Evolutionary conservation across 2,113 vertebrate species (phyloP), one percentile per base, ranked within the genome.

Genomic region (Neopipo cinnamomea): DNA sequence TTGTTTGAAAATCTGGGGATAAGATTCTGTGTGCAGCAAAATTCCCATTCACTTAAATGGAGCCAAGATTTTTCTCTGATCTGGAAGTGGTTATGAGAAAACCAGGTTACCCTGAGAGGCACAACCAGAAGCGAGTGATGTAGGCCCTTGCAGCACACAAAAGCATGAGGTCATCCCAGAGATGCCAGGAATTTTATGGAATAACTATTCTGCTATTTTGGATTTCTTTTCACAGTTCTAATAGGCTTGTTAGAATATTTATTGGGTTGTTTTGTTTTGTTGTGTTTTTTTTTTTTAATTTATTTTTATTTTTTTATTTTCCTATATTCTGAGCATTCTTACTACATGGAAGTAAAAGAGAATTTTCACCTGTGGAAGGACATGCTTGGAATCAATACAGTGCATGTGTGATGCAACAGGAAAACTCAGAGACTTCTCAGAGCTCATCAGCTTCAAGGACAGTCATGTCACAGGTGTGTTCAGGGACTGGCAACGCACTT

Each of bases 1-100:
- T 5, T 77, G 41, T 62, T 65, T 79, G 58, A 94, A 95, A 96
- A 91, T 78, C 59, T 65, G 37, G 28, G 85, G 31, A 85, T 87
- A 84, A 87, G 70, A 87, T 62, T 80, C 56, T 56, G 5, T 31
- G 22, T 72, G 76, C n/a, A 94, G 65, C 33, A 63, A 84, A 84
- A 72, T 49, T 71, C 31, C 70, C 17, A 15, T 72, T 85, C 56
- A 42, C 9, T 84, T 72, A 68, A 88, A 6, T 3, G 4, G 41
- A 92, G 39, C 6, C 33, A 61, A 56, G 55, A n/a, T 84, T 85
- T 49, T 88, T 52, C 70, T 73, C 52, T 61, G 31, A 47, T 68
- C 20, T 75, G 70, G 49, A 81, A 50, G 30, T 59, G 46, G 14
- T 84, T 75, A 59, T 59, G 65, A 72, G 46, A 49, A 76, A 87